Conservation (phyloP, 2,797 vertebrate genomes). For the Malacoraja senta region DNA sequence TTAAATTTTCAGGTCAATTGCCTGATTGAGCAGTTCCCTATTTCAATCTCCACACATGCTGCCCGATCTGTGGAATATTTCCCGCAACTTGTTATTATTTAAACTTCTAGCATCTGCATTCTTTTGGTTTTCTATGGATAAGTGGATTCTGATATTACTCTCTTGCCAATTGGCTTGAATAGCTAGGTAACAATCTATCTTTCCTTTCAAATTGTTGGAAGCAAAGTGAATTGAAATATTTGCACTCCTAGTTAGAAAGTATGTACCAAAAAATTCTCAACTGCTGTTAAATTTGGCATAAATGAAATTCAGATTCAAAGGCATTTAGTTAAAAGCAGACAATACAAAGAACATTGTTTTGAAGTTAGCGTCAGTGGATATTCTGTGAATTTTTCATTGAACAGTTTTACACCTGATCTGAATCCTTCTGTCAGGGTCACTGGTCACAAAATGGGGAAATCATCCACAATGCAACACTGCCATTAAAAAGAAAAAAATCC, state of each 20-base stretch:
- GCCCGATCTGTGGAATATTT: too few relatives aligned
- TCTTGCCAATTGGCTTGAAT: conserved; percentile 11
- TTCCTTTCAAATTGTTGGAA: not conserved
- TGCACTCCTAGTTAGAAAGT: not conserved
- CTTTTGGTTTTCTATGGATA: too few relatives aligned
- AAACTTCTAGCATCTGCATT: too few relatives aligned
- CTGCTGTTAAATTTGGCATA: not conserved
- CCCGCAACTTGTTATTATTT: too few relatives aligned
- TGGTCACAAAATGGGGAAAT: not conserved
- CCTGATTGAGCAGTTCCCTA: too few relatives aligned
- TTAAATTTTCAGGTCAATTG: too few relatives aligned
- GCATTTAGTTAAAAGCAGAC: not conserved
- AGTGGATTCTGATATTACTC: not conserved
- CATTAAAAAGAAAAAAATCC: not conserved
- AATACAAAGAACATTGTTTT: not conserved
- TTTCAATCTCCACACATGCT: too few relatives aligned
- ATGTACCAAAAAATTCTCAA: not conserved
- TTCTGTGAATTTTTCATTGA: not conserved
- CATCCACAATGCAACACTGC: conserved; percentile 13
- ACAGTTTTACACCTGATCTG: not conserved
- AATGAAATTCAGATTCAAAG: not conserved
- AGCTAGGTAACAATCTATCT: not conserved
- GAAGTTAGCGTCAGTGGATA: not conserved
- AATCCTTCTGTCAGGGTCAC: not conserved
- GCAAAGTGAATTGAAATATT: not conserved